These are phyloP conservation scores for Steatornis caripensis DNA, from an alignment of 2,113 vertebrate genomes.

Conservation along the genomic window DNA sequence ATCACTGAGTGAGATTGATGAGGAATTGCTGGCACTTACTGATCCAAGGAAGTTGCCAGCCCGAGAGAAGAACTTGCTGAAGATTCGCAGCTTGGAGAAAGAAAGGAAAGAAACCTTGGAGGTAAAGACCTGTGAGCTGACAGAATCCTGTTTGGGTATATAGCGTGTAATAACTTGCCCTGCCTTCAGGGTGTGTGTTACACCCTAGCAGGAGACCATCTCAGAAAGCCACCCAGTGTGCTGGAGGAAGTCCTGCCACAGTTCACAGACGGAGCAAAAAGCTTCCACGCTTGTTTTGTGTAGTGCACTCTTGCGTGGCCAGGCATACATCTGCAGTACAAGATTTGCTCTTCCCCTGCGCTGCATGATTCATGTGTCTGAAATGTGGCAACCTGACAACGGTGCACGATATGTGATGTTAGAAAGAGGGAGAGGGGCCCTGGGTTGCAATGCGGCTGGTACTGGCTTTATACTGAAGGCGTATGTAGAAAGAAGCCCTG, in stretches of 20 bases:
- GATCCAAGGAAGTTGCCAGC: constrained; percentile 67
- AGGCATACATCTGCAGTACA: background rate
- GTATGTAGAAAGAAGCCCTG: background rate
- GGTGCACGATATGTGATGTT: background rate
- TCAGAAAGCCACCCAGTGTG: background rate
- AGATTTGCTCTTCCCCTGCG: background rate
- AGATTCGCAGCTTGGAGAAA: constrained; percentile 83
- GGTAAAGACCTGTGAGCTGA: constrained; percentile 59
- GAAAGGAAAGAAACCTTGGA: constrained; percentile 85
- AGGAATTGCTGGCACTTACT: constrained; percentile 46
- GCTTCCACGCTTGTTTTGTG: background rate
- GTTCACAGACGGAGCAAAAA: background rate
- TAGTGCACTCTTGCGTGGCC: background rate
- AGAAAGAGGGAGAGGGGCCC: background rate
- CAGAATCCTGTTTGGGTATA: background rate
- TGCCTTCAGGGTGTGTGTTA: background rate
- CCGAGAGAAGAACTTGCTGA: constrained; percentile 80
- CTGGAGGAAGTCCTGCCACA: background rate
- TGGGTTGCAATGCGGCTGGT: background rate
- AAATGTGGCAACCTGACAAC: background rate
- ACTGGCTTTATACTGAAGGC: background rate
- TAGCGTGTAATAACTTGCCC: background rate
- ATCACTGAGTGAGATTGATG: constrained; percentile 43
- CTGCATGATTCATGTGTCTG: background rate
- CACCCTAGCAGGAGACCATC: background rate